These are phyloP conservation scores for Torymus aiolomorphi DNA, from an alignment of 2,888 invertebrate genomes.

Conservation along the genomic window DNA sequence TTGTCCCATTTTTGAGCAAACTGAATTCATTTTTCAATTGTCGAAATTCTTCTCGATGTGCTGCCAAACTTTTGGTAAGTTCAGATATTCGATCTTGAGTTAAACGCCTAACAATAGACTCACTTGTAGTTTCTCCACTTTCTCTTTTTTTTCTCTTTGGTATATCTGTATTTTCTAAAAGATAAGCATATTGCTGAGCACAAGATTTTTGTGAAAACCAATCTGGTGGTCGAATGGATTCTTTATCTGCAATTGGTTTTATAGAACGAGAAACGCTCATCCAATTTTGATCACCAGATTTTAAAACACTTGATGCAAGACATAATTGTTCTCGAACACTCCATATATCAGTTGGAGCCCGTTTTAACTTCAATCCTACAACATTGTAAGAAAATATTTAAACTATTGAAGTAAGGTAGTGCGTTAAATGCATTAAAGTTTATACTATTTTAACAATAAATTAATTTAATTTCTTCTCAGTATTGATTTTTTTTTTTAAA, in stretches of 20 bases:
- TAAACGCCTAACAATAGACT: constrained; percentile 86
- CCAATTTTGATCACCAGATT: constrained; percentile 95
- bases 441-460: background rate
- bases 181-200: constrained; percentile 90
- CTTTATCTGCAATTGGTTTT: constrained; percentile 86
- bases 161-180: constrained; percentile 88
- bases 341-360: constrained; percentile 89
- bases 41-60: constrained; percentile 85
- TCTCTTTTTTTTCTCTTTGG: constrained; percentile 90
- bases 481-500: background rate
- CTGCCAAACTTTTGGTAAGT: constrained; percentile 83
- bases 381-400: background rate
- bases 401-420: background rate
- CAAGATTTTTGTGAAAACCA: constrained; percentile 95
- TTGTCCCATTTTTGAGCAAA: constrained; percentile 78
- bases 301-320: constrained; percentile 88
- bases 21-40: constrained; percentile 82
- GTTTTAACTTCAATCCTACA: constrained; percentile 78
- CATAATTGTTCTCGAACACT: constrained; percentile 89
- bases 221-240: constrained; percentile 81
- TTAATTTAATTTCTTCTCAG: background rate
- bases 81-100: constrained; percentile 88
- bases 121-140: constrained; percentile 85
- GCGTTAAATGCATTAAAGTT: background rate
- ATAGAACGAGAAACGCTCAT: constrained; percentile 89